Conservation (phyloP, 2,888 invertebrate species). For the Tridacna crocea region DNA sequence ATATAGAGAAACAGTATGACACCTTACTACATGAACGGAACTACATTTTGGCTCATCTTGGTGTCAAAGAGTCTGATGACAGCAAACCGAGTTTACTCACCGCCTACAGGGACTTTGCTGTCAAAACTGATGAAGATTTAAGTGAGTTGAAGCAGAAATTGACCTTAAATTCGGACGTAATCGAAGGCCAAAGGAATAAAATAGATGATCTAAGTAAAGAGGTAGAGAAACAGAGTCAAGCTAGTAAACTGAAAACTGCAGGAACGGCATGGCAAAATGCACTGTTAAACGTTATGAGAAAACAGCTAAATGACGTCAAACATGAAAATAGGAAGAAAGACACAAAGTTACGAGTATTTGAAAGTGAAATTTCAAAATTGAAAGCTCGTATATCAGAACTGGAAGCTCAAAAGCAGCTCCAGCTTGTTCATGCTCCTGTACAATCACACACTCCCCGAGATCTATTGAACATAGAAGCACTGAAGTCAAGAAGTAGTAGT, state of each 20-base stretch:
- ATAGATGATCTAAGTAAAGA: constrained; percentile 56
- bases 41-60: constrained; percentile 72
- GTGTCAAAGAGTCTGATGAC: constrained; percentile 56
- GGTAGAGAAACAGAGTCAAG: constrained; percentile 34
- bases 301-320: constrained; percentile 73
- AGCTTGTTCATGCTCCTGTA: constrained; percentile 21
- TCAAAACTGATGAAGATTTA: constrained; percentile 68
- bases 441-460: constrained; percentile 20
- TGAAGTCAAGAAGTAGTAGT: neutral
- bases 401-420: constrained; percentile 49
- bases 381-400: constrained; percentile 62
- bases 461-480: neutral
- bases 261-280: constrained; percentile 73
- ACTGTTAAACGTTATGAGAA: constrained; percentile 74
- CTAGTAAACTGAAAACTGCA: constrained; percentile 56
- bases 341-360: constrained; percentile 64
- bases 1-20: constrained; percentile 68
- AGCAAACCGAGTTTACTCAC: constrained; percentile 62
- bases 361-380: constrained; percentile 66
- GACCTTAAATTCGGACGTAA: constrained; percentile 55
- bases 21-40: constrained; percentile 71
- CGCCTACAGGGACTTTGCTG: constrained; percentile 72
- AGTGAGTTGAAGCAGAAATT: constrained; percentile 65
- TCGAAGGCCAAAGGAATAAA: constrained; percentile 59
- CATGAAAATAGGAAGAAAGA: constrained; percentile 69